Conservation (phyloP, 2,797 vertebrate genomes). For the Protosalanx chinensis region DNA sequence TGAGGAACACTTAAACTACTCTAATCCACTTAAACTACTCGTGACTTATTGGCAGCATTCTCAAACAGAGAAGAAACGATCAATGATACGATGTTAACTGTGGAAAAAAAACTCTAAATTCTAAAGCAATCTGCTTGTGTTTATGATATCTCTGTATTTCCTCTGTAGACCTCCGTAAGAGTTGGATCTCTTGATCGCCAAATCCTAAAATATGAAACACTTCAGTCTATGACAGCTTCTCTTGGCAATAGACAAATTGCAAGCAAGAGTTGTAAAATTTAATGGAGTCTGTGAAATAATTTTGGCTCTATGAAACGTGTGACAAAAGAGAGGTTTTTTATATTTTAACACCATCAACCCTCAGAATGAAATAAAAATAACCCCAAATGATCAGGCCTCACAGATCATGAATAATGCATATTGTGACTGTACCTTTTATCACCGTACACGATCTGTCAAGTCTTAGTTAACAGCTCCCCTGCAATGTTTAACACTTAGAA, state of each 20-base stretch:
- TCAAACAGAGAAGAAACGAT: constrained; percentile 14
- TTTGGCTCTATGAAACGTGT: constrained; percentile 2
- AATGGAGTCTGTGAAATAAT: background rate
- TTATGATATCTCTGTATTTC: background rate
- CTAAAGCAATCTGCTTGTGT: background rate
- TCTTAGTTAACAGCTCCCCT: no score
- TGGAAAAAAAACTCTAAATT: background rate
- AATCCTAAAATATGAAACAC: background rate
- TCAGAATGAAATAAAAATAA: background rate
- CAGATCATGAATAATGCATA: background rate
- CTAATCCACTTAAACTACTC: constrained; percentile 36
- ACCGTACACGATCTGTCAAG: background rate
- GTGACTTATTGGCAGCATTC: constrained; percentile 40
- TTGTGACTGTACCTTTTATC: background rate
- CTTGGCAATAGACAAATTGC: constrained; percentile 7
- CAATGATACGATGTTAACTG: background rate
- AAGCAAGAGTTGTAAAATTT: constrained; percentile 13
- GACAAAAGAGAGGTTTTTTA: constrained; percentile 5
- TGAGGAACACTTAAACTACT: constrained; percentile 23
- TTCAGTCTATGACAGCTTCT: background rate
- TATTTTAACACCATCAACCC: constrained; percentile 8
- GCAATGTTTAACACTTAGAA: no score
- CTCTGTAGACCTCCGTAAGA: no score
- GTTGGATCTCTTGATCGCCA: background rate
- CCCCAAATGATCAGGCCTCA: background rate